Evolutionary conservation across 2,888 invertebrate species (phyloP), one percentile per base, ranked within the genome.

Genomic region (Pseudolycoriella hygida): DNA sequence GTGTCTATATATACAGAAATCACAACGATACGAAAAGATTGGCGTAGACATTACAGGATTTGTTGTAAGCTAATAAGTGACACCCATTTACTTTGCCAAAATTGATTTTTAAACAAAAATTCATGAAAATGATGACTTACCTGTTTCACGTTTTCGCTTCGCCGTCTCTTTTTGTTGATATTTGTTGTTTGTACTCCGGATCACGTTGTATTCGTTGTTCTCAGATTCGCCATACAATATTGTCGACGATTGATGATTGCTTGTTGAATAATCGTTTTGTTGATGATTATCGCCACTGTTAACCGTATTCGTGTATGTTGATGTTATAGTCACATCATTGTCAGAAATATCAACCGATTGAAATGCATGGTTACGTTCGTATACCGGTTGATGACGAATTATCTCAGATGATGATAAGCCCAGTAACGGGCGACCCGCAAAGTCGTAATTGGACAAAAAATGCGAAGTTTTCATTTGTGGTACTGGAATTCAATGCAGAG

Each of bases 391-490:
- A 19, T 19, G 20, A 40, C 18, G 40, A 15, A 17, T 53, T 46
- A 17, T 14, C 15, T 4, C 34, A 34, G 34, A 15, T 43, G 42
- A 38, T 47, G 39, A 51, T 50, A 51, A 53, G 51, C 56, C 55
- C 55, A 54, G 51, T 49, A 49, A 49, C 52, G 54, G 54, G 55
- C 55, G 56, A 56, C 55, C 53, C 51, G 54, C 50, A 51, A 56
- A 56, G 55, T 56, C 56, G 55, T 54, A 54, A 50, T 54, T 55
- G 50, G 52, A 54, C 52, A 52, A 52, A 52, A 54, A 55, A 54
- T 56, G 55, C 54, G 55, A 54, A 56, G 53, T 56, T 56, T 56
- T 56, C 56, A 56, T 56, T 56, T 55, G 55, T 49, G 45, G 49
- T 50, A 19, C 20, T 32, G 19, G 15, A 30, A 20, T 38, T 43